phyloP scores from a whole-genome alignment of 1,140 invertebrate species.

The Colletes latitarsis region DNA sequence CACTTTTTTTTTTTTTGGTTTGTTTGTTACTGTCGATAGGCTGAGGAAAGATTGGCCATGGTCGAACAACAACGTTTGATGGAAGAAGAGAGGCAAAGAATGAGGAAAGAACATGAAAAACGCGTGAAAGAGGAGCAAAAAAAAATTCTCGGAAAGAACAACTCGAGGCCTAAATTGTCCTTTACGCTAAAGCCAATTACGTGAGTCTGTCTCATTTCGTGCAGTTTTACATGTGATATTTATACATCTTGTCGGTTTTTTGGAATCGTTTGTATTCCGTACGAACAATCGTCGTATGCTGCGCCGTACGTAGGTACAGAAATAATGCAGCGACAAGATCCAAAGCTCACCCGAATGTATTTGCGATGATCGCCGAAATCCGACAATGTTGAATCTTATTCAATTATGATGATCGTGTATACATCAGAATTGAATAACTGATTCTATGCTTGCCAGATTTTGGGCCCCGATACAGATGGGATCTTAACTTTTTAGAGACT shows the following conservation, averaged over 20 bases:
- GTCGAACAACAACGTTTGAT: slow-evolving; percentile 98
- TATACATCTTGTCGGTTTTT: slow-evolving; percentile 69
- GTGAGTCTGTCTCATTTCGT: slow-evolving; percentile 81
- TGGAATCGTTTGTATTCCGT: slow-evolving; percentile 48
- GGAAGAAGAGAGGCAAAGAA: slow-evolving; percentile 95
- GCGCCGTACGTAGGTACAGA: slow-evolving; percentile 36
- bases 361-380: slow-evolving; percentile 51
- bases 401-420: slow-evolving; percentile 35
- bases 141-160: slow-evolving; percentile 98
- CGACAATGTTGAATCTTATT: slow-evolving; percentile 48
- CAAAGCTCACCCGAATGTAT: slow-evolving; percentile 60
- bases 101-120: slow-evolving; percentile 96
- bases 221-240: slow-evolving; percentile 77
- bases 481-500: slow-evolving; percentile 48
- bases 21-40: slow-evolving; percentile 82
- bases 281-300: slow-evolving; percentile 39
- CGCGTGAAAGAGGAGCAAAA: slow-evolving; percentile 97
- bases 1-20: not conserved
- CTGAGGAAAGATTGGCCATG: slow-evolving; percentile 97
- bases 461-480: slow-evolving; percentile 46
- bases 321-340: slow-evolving; percentile 38
- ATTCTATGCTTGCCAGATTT: slow-evolving; percentile 52
- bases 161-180: slow-evolving; percentile 96
- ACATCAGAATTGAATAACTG: slow-evolving; percentile 51
- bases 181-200: slow-evolving; percentile 93